Conservation (phyloP, 2,888 invertebrate genomes). For the Drosophila paracracens region DNA sequence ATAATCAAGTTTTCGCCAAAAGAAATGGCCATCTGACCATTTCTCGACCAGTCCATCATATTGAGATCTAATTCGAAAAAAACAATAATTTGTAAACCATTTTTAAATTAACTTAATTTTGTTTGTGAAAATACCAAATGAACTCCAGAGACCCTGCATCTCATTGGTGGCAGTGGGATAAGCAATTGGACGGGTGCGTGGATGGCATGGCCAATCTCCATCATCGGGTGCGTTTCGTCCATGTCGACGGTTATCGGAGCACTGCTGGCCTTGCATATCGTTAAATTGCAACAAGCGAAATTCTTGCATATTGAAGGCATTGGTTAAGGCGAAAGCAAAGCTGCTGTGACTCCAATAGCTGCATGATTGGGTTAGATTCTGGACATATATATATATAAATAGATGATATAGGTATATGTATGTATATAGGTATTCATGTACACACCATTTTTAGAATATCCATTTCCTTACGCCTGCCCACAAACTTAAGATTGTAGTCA, state of each 20-base stretch:
- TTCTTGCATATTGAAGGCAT: conserved; percentile 61
- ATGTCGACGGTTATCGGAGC: not conserved
- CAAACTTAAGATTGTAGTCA: conserved; percentile 64
- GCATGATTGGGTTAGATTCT: conserved; percentile 26
- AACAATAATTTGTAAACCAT: not conserved
- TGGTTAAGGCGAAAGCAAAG: conserved; percentile 64
- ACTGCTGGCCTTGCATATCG: conserved; percentile 21
- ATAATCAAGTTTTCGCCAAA: conserved; percentile 82
- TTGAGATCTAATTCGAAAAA: conserved; percentile 64
- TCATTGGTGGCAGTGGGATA: conserved; percentile 82
- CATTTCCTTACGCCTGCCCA: conserved; percentile 45
- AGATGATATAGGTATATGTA: not conserved
- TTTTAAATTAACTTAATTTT: not conserved
- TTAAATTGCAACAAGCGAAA: conserved; percentile 70
- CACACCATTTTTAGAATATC: conserved; percentile 77
- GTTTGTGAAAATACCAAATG: conserved; percentile 24
- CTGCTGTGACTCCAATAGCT: conserved; percentile 74
- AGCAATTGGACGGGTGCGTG: conserved; percentile 77
- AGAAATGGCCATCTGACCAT: conserved; percentile 82
- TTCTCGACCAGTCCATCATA: conserved; percentile 82
- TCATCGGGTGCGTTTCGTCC: conserved; percentile 30
- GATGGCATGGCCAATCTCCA: conserved; percentile 83
- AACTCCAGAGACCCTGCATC: conserved; percentile 62
- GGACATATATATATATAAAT: not conserved
- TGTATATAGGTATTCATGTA: not conserved